Percentiles rank a stretch among this genome's conserved stretches.
Conservation (phyloP, 2,113 vertebrate species). For the Sakesphorus luctuosus region DNA sequence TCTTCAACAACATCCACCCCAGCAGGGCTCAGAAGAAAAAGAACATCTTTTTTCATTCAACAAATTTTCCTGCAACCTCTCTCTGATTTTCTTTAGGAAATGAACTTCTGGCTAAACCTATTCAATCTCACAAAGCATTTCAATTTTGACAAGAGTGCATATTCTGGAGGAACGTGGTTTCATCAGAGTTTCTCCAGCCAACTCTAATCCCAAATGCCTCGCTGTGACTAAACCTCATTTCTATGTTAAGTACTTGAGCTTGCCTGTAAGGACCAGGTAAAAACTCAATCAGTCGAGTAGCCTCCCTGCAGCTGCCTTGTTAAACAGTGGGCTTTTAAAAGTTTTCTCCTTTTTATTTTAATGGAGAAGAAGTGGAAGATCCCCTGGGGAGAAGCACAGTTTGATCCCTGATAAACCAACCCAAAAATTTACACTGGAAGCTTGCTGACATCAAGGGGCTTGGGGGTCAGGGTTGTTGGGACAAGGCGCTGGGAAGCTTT, state of each 20-base stretch:
- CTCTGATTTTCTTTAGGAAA: slow-evolving; percentile 32
- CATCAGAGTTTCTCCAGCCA: slow-evolving; percentile 42
- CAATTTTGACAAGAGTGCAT: slow-evolving; percentile 38
- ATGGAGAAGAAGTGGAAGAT: slow-evolving; percentile 16
- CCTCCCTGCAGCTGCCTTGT: slow-evolving; percentile 58
- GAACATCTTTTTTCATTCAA: background rate
- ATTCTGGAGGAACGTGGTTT: slow-evolving; percentile 19
- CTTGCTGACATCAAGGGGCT: background rate
- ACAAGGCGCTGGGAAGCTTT: background rate
- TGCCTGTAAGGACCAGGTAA: slow-evolving; percentile 52
- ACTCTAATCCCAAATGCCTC: slow-evolving; percentile 63
- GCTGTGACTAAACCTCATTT: slow-evolving; percentile 71
- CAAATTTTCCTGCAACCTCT: background rate
- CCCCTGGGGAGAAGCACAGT: background rate
- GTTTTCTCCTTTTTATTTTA: background rate
- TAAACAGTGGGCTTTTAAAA: slow-evolving; percentile 20
- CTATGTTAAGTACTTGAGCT: slow-evolving; percentile 66
- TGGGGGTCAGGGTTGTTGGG: background rate
- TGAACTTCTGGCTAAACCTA: slow-evolving; percentile 49
- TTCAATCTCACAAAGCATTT: slow-evolving; percentile 54
- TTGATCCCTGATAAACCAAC: background rate
- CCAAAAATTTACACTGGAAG: background rate
- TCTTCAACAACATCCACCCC: background rate
- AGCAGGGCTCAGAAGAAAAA: background rate
- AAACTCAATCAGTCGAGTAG: slow-evolving; percentile 60